phyloP scores from a whole-genome alignment of 2,888 invertebrate genomes.

The Cataglyphis albicans region DNA sequence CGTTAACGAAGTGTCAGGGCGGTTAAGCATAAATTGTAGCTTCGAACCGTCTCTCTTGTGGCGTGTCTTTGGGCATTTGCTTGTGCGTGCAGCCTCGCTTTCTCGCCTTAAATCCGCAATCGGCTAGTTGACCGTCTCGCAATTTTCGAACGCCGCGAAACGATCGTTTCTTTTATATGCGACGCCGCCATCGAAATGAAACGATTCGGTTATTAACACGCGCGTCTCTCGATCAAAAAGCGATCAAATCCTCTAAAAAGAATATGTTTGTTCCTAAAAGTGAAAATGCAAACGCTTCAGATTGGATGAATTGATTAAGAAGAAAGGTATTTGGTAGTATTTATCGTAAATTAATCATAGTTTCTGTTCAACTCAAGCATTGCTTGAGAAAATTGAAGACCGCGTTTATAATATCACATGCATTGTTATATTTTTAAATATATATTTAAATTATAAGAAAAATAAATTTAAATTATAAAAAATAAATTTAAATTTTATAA shows the following conservation, averaged over 20 bases:
- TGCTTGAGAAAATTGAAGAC: slow-evolving; percentile 1
- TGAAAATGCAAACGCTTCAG: slow-evolving; percentile 27
- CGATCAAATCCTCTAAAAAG: slow-evolving; percentile 27
- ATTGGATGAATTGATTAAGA: slow-evolving; percentile 12
- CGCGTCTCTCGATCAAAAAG: slow-evolving; percentile 50
- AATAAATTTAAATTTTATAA: too few relatives aligned
- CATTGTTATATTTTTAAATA: not conserved
- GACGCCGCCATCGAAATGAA: slow-evolving; percentile 59
- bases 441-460: too few relatives aligned
- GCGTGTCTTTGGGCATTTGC: slow-evolving; percentile 58
- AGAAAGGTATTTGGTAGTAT: not conserved
- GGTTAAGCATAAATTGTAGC: slow-evolving; percentile 78
- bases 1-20: slow-evolving; percentile 78
- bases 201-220: slow-evolving; percentile 62
- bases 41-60: slow-evolving; percentile 66
- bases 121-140: slow-evolving; percentile 57
- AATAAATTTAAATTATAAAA: too few relatives aligned
- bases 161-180: slow-evolving; percentile 34
- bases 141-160: slow-evolving; percentile 62
- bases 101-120: slow-evolving; percentile 73
- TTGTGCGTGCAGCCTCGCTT: slow-evolving; percentile 63
- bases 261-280: slow-evolving; percentile 7
- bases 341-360: not conserved
- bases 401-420: not conserved
- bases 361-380: not conserved